Percentiles rank a stretch among this genome's conserved stretches.
Conservation (phyloP, 1,140 invertebrate species). For the Teleogryllus occipitalis region DNA sequence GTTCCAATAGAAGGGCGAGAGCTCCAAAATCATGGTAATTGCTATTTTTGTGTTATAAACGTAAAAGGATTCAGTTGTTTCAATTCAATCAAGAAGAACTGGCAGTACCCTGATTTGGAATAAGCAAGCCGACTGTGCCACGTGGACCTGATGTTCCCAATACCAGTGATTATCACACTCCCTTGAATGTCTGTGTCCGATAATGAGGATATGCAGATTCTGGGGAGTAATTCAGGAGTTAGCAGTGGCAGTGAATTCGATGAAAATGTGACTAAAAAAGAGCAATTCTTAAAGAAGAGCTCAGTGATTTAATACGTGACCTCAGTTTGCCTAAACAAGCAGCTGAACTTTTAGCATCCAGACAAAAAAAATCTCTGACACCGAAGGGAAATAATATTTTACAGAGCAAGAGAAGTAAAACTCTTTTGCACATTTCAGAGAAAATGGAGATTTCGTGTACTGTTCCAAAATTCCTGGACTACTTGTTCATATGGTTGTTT, state of each 20-base stretch:
- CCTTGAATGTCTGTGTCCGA: neutral
- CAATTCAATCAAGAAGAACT: neutral
- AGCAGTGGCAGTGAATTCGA: neutral
- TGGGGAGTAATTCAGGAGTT: neutral
- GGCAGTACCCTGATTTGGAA: neutral
- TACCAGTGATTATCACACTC: neutral
- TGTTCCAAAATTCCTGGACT: neutral
- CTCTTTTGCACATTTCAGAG: neutral
- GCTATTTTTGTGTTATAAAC: constrained; percentile 2
- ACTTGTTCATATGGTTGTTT: neutral
- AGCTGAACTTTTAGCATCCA: neutral
- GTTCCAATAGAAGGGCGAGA: no score
- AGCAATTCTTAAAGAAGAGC: neutral
- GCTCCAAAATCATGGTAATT: neutral
- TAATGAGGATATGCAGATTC: neutral
- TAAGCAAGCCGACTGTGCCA: neutral
- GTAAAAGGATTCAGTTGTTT: neutral
- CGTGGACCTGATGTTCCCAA: neutral
- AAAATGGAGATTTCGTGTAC: neutral
- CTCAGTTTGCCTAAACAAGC: neutral
- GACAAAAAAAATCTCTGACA: neutral
- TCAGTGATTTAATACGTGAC: neutral
- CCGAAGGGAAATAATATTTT: neutral
- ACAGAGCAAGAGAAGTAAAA: neutral
- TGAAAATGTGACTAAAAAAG: neutral